Evolutionary conservation across 2,888 invertebrate genomes (phyloP).

Genomic region (Osedax fenrisi): DNA sequence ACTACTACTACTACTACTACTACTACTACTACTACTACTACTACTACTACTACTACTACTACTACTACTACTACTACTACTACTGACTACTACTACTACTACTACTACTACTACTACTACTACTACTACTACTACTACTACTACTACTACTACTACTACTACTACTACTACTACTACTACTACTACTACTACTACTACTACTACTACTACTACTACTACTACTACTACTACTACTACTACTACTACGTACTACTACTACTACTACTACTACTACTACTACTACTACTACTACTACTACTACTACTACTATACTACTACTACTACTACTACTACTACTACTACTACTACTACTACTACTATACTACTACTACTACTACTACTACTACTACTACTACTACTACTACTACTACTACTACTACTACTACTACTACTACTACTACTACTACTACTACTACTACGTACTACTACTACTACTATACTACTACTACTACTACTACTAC

Average conservation of each 20-base stretch:
- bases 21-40: neutral
- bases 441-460: too few species aligned
- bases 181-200: neutral
- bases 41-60: slow-evolving; percentile 22
- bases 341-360: too few species aligned
- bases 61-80: slow-evolving; percentile 21
- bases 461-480: too few species aligned
- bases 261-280: neutral
- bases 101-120: slow-evolving; percentile 21
- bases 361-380: too few species aligned
- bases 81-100: too few species aligned
- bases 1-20: neutral
- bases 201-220: slow-evolving; percentile 3
- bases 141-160: slow-evolving; percentile 24
- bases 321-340: too few species aligned
- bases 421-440: slow-evolving; percentile 25
- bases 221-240: neutral
- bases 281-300: neutral
- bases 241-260: too few species aligned
- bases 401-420: slow-evolving; percentile 25
- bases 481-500: slow-evolving; percentile 22
- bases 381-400: slow-evolving; percentile 22
- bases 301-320: too few species aligned
- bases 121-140: slow-evolving; percentile 24
- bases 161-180: slow-evolving; percentile 4